Base-by-base conservation (phyloP, 2,113 vertebrate genomes). In the Tenebrosternarchus preto region DNA sequence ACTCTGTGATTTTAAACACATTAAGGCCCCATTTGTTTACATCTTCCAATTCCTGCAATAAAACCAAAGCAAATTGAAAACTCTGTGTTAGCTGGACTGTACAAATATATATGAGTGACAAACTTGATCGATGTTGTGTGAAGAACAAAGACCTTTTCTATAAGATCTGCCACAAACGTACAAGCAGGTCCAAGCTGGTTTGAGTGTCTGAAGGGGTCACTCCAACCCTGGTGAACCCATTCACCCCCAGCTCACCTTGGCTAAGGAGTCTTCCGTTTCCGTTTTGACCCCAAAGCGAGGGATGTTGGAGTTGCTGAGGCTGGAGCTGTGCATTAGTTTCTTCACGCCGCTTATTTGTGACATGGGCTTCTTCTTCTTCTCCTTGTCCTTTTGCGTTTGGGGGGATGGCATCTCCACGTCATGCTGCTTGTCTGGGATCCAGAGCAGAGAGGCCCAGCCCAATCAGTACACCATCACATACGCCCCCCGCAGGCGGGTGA, bases 21-120 rank as follows among this genome's bases (percentile, higher is more conserved):
- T 96, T 95, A 89, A 96, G 94, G 86, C 95, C 95, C 95, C 95
- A 96, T 88, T 95, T 96, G 87, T 96, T 95, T 85, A 96, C 90
- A 80, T 96, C 94, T 90, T 96, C 95, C 77, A 96, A 89, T 88
- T 96, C 95, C 95, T 96, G 82, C 8, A 68, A 76, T 53, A 22
- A 19, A 66, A 66, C 27, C 31, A 8, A 22, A 22, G 24, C 17
- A 8, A 20, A 1, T 2, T 31, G 1, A 5, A 8, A 60, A 12
- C 43, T 50, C 43, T 2, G 11, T 50, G 43, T 50, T 50, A 15
- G 43, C 12, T 50, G 43, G 8, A 15, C 43, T 50, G 43, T 15
- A 50, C 43, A 15, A 11, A 50, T 12, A 15, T 15, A 12, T 1
- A 9, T 15, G 43, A 2, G 4, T 27, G 27, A 46, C 9, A 50